Conservation (phyloP, 1,140 invertebrate genomes). For the Cheumatopsyche charites region DNA sequence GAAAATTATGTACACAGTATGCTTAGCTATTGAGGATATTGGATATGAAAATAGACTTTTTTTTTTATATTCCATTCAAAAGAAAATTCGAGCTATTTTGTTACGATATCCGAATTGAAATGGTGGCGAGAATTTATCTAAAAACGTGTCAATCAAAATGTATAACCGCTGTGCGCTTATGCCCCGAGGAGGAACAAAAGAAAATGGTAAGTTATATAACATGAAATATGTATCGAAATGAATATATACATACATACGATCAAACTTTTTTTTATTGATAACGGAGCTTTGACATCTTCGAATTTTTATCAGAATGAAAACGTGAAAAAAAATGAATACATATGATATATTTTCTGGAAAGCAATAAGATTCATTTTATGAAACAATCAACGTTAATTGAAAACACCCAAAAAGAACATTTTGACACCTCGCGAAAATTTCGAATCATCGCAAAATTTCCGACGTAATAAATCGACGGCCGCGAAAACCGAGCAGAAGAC, state of each 20-base stretch:
- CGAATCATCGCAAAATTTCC: background rate
- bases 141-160: conserved; percentile 5
- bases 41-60: too few species aligned
- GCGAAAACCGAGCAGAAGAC: background rate
- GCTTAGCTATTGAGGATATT: too few species aligned
- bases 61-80: background rate
- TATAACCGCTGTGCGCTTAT: background rate
- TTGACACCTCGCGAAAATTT: background rate
- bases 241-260: background rate
- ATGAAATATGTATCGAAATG: background rate
- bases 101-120: background rate
- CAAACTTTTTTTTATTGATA: background rate
- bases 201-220: conserved; percentile 2
- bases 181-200: background rate
- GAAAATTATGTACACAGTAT: too few species aligned
- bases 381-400: too few species aligned
- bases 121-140: background rate
- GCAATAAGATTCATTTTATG: too few species aligned
- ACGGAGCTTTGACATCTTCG: too few species aligned
- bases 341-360: too few species aligned
- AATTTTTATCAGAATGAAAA: too few species aligned
- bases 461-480: too few species aligned
- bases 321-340: too few species aligned
- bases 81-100: background rate
- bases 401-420: too few species aligned